Evolutionary conservation across 2,888 invertebrate species (phyloP).

Genomic region (Agrenia bidenticulata): DNA sequence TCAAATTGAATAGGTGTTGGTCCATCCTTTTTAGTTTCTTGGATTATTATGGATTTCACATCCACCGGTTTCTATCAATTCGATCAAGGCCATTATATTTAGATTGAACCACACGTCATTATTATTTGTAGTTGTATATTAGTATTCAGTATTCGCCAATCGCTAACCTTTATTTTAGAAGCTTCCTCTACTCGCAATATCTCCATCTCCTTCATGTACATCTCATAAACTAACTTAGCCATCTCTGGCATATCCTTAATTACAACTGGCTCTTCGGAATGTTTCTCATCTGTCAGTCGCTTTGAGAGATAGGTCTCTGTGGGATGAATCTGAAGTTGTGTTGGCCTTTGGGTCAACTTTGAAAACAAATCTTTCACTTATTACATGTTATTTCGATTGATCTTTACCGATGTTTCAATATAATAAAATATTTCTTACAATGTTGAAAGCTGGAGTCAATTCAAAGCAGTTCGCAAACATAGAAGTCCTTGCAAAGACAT

Average conservation of each 20-base stretch:
- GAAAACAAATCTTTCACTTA: background rate
- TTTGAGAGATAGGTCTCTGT: constrained; percentile 77
- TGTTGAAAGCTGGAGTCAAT: constrained; percentile 89
- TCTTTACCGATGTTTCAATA: background rate
- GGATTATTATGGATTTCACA: too few relatives aligned
- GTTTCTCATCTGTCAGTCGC: constrained; percentile 58
- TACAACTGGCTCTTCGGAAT: constrained; percentile 59
- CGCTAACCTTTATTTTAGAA: constrained; percentile 22
- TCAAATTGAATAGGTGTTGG: constrained; percentile 39
- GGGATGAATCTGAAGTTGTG: constrained; percentile 75
- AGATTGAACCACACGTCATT: too few relatives aligned
- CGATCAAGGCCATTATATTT: too few relatives aligned
- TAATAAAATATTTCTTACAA: constrained; percentile 60
- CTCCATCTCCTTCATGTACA: constrained; percentile 77
- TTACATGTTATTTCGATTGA: constrained; percentile 1
- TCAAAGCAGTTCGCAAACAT: constrained; percentile 97
- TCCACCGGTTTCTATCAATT: background rate
- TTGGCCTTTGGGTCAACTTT: constrained; percentile 77
- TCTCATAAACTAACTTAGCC: constrained; percentile 91
- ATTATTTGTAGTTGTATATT: too few relatives aligned
- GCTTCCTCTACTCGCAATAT: constrained; percentile 53
- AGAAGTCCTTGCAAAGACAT: constrained; percentile 88
- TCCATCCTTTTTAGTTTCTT: constrained; percentile 13
- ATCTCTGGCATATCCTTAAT: constrained; percentile 89
- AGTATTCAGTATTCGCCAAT: too few relatives aligned